phyloP scores from a whole-genome alignment of 1,140 invertebrate species.

The Periplaneta americana region DNA sequence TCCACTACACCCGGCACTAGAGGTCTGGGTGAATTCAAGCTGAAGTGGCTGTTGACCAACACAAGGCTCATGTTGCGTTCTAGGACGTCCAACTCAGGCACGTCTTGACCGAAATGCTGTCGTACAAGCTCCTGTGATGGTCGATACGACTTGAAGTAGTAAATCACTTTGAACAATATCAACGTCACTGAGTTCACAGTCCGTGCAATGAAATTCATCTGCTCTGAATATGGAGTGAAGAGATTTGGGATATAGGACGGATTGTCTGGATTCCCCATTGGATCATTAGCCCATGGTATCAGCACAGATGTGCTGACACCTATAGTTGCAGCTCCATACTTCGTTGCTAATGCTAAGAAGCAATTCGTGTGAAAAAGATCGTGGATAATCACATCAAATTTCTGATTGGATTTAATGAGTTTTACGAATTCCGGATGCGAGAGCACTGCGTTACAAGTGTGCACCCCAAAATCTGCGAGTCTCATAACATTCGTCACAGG shows the following conservation, averaged over 20 bases:
- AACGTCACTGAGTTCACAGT: background rate
- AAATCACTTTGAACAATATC: background rate
- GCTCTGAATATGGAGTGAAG: background rate
- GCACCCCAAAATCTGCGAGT: too few species aligned
- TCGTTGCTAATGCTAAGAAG: constrained; percentile 21
- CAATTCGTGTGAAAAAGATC: constrained; percentile 24
- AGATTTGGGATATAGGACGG: background rate
- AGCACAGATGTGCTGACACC: background rate
- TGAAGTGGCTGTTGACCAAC: constrained; percentile 56
- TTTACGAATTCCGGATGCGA: too few species aligned
- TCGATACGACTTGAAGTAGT: background rate
- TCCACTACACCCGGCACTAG: constrained; percentile 46
- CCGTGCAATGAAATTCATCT: constrained; percentile 1
- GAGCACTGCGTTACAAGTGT: too few species aligned
- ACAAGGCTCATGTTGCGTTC: constrained; percentile 47
- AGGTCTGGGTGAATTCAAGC: constrained; percentile 51
- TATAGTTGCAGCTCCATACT: constrained; percentile 20
- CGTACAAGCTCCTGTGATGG: background rate
- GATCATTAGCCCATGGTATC: background rate
- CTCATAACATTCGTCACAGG: too few species aligned
- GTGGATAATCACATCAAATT: constrained; percentile 24
- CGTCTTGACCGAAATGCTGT: constrained; percentile 14
- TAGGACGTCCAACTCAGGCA: constrained; percentile 21
- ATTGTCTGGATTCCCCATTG: constrained; percentile 2
- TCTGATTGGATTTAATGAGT: constrained; percentile 6